Conservation (phyloP, 2,113 vertebrate genomes). For the Penelope pileata region DNA sequence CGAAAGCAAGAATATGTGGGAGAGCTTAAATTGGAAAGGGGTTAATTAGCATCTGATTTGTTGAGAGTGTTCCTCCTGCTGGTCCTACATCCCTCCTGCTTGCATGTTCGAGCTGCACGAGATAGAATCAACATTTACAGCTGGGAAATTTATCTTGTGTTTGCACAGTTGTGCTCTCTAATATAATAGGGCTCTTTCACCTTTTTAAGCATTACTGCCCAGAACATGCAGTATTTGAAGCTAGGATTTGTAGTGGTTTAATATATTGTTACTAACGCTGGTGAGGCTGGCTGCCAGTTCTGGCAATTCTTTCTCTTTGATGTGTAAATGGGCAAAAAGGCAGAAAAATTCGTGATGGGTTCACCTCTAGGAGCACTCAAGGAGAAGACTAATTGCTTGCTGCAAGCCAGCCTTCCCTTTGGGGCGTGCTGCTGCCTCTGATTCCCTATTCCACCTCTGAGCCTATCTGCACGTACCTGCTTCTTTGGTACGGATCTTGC, state of each 20-base stretch:
- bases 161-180: not conserved
- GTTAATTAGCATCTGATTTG: not conserved
- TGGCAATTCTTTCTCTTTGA: not conserved
- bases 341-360: not conserved
- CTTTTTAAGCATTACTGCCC: not conserved
- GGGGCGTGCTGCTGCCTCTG: not conserved
- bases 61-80: not conserved
- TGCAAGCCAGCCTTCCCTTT: not conserved
- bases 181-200: not conserved
- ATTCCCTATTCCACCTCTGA: not conserved
- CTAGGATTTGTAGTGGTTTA: not conserved
- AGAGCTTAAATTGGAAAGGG: not conserved
- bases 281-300: not conserved
- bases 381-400: not conserved
- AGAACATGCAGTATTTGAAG: not conserved
- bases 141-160: not conserved
- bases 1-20: not conserved
- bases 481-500: conserved; percentile 88
- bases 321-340: not conserved
- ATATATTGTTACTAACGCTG: not conserved
- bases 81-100: not conserved
- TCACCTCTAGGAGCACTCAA: not conserved
- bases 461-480: conserved; percentile 79
- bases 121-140: not conserved
- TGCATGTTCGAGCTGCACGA: not conserved